These are phyloP conservation scores for Trissolcus basalis DNA, from an alignment of 1,140 invertebrate genomes.

Conservation along the genomic window DNA sequence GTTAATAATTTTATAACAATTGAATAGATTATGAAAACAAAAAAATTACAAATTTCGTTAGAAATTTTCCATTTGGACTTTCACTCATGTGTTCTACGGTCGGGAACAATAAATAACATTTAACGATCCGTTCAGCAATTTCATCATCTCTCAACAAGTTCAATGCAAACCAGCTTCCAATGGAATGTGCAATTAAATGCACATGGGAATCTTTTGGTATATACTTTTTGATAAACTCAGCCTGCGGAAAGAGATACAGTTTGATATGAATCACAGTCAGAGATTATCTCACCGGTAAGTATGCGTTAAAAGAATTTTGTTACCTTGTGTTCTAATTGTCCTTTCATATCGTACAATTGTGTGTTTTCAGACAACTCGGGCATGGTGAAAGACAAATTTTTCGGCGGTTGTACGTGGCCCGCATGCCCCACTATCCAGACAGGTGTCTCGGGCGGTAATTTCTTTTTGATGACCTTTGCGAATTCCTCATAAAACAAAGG, in stretches of 20 bases:
- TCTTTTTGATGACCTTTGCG: constrained; percentile 78
- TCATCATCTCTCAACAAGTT: constrained; percentile 81
- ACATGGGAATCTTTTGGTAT: constrained; percentile 82
- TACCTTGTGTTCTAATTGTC: constrained; percentile 89
- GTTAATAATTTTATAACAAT: not conserved
- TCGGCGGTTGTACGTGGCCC: constrained; percentile 80
- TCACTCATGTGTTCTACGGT: constrained; percentile 87
- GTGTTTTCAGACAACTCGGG: constrained; percentile 76
- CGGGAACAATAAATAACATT: constrained; percentile 86
- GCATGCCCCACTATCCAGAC: constrained; percentile 87
- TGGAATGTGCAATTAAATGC: constrained; percentile 89
- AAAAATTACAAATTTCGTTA: constrained; percentile 75
- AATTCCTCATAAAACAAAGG: constrained; percentile 85
- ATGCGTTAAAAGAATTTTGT: too few species aligned
- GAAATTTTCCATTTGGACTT: constrained; percentile 82
- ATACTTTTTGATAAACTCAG: constrained; percentile 84
- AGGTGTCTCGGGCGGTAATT: constrained; percentile 77
- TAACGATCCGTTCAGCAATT: constrained; percentile 74
- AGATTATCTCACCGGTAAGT: too few species aligned
- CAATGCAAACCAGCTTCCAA: constrained; percentile 87
- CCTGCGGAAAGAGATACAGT: constrained; percentile 63
- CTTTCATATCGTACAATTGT: constrained; percentile 81
- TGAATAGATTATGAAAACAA: constrained; percentile 11
- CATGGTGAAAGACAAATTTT: constrained; percentile 68
- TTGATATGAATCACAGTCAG: not conserved